phyloP scores from a whole-genome alignment of 2,888 invertebrate species.

The Serrognathus titanus region DNA sequence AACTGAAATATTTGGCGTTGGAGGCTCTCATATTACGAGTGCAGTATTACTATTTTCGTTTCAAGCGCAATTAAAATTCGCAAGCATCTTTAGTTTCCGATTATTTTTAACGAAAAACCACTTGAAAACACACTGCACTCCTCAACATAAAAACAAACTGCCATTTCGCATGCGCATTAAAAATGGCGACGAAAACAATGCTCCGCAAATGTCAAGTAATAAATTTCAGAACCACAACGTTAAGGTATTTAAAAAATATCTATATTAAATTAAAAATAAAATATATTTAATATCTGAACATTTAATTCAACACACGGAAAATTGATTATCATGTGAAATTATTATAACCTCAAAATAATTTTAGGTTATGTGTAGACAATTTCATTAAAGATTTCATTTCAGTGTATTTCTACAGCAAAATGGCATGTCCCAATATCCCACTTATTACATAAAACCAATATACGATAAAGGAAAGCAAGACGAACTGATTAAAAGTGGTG shows the following conservation, averaged over 20 bases:
- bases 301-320: too few relatives aligned
- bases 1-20: constrained; percentile 4
- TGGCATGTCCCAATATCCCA: constrained; percentile 55
- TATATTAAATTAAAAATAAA: constrained; percentile 4
- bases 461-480: constrained; percentile 64
- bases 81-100: constrained; percentile 8
- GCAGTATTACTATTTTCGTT: constrained; percentile 11
- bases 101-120: not conserved
- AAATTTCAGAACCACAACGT: not conserved
- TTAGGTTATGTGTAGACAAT: not conserved
- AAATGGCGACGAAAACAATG: constrained; percentile 15
- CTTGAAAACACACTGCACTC: constrained; percentile 1
- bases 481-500: constrained; percentile 57
- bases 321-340: not conserved
- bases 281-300: not conserved
- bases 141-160: constrained; percentile 1
- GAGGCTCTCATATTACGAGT: not conserved
- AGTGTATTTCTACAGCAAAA: constrained; percentile 27
- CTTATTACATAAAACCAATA: constrained; percentile 60
- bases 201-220: constrained; percentile 5
- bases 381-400: not conserved
- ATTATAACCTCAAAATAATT: not conserved
- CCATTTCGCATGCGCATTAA: not conserved
- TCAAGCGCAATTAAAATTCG: constrained; percentile 4
- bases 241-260: not conserved